phyloP scores from a whole-genome alignment of 2,888 invertebrate species.

The Elgonia sp. region DNA sequence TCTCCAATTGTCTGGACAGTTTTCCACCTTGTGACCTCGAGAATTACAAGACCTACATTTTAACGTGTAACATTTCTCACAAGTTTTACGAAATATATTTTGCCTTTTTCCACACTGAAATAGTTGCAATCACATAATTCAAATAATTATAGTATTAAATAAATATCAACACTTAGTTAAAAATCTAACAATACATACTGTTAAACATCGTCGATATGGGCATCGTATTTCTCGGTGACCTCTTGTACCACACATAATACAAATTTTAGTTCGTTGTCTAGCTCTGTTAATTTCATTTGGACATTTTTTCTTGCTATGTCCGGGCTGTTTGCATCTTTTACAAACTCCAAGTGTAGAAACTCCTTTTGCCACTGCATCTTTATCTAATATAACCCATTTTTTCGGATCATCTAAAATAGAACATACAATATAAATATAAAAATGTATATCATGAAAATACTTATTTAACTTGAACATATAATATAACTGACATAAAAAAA shows the following conservation, averaged over 20 bases:
- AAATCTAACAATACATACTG: slow-evolving; percentile 87
- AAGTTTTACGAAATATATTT: slow-evolving; percentile 86
- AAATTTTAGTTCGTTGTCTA: slow-evolving; percentile 85
- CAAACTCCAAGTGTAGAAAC: slow-evolving; percentile 86
- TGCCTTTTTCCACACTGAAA: slow-evolving; percentile 90
- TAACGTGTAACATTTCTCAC: slow-evolving; percentile 87
- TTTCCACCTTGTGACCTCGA: slow-evolving; percentile 89
- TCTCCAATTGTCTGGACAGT: slow-evolving; percentile 93
- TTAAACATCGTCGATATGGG: slow-evolving; percentile 91
- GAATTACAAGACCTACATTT: slow-evolving; percentile 90
- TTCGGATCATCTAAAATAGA: slow-evolving; percentile 82
- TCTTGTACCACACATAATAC: slow-evolving; percentile 90
- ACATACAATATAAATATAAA: too few species aligned
- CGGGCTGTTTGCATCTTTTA: slow-evolving; percentile 89
- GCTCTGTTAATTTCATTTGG: slow-evolving; percentile 87
- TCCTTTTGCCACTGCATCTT: slow-evolving; percentile 78
- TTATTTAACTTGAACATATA: too few species aligned
- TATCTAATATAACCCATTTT: slow-evolving; percentile 83
- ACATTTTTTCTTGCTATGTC: slow-evolving; percentile 90
- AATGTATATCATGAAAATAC: too few species aligned
- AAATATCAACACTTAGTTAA: neutral
- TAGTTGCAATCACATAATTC: slow-evolving; percentile 42
- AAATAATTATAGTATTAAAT: neutral
- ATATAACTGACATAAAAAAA: too few species aligned
- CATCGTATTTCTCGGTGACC: slow-evolving; percentile 91